phyloP scores from a whole-genome alignment of 2,888 invertebrate genomes.

The Erebia palarica region DNA sequence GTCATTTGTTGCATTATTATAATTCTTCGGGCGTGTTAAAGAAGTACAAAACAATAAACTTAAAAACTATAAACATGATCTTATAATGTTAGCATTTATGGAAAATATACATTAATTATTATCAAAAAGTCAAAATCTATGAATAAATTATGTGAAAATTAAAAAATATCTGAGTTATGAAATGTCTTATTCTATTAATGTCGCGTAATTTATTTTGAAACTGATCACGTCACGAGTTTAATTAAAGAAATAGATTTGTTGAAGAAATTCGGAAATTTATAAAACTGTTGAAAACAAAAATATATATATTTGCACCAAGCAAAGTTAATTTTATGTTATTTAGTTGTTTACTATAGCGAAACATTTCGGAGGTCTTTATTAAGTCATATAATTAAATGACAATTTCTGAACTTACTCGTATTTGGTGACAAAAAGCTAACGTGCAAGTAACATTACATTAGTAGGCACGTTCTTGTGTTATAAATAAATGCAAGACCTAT shows the following conservation, averaged over 20 bases:
- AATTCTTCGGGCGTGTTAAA: too few species aligned
- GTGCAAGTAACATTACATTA: not conserved
- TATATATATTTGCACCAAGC: not conserved
- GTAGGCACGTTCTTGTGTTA: not conserved
- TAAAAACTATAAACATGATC: too few species aligned
- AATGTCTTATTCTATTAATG: too few species aligned
- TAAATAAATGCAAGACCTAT: not conserved
- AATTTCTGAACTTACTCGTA: conserved; percentile 1
- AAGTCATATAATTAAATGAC: conserved; percentile 11
- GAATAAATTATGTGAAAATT: too few species aligned
- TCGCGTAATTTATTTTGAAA: too few species aligned
- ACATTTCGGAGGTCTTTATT: conserved; percentile 18
- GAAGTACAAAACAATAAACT: too few species aligned
- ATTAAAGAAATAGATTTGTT: not conserved
- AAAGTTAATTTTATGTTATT: not conserved
- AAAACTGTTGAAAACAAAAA: not conserved
- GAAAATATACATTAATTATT: too few species aligned
- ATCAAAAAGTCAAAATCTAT: too few species aligned
- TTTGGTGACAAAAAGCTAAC: not conserved
- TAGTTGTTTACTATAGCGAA: not conserved
- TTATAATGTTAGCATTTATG: too few species aligned
- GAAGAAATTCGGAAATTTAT: not conserved
- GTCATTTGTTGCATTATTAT: too few species aligned
- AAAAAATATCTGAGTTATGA: too few species aligned
- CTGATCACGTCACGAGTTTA: too few species aligned